Percentiles rank a stretch among this genome's conserved stretches.
Conservation (phyloP, 2,113 vertebrate species). For the Mastomys coucha region DNA sequence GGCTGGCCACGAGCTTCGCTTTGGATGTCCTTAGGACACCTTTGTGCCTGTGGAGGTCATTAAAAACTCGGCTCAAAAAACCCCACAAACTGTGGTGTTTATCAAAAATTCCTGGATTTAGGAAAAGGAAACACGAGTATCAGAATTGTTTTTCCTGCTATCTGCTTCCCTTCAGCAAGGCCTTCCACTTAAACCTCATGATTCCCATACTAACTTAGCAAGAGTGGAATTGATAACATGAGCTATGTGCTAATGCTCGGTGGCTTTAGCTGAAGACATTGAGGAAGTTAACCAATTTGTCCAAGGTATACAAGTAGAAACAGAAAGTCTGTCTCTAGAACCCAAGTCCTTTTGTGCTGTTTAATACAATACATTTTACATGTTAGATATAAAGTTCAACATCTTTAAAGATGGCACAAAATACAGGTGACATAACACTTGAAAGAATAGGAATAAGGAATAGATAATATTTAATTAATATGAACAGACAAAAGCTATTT, state of each 20-base stretch:
- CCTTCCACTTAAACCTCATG: neutral
- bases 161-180: constrained; percentile 15
- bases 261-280: neutral
- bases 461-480: constrained; percentile 8
- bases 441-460: constrained; percentile 1
- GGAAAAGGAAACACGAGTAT: neutral
- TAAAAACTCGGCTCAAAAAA: neutral
- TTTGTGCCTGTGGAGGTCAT: neutral
- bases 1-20: neutral
- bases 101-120: neutral
- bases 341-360: neutral
- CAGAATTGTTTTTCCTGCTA: neutral
- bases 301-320: neutral
- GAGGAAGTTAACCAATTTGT: constrained; percentile 31
- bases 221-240: neutral
- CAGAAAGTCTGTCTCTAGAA: neutral
- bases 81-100: too few species aligned
- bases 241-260: neutral
- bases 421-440: constrained; percentile 41
- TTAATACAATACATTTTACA: neutral
- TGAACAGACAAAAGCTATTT: constrained; percentile 1
- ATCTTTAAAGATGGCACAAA: constrained; percentile 41
- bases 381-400: constrained; percentile 1
- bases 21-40: neutral
- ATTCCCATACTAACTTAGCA: neutral